Evolutionary conservation across 1,140 invertebrate genomes (phyloP).

Genomic region (Drosophila punjabiensis): DNA sequence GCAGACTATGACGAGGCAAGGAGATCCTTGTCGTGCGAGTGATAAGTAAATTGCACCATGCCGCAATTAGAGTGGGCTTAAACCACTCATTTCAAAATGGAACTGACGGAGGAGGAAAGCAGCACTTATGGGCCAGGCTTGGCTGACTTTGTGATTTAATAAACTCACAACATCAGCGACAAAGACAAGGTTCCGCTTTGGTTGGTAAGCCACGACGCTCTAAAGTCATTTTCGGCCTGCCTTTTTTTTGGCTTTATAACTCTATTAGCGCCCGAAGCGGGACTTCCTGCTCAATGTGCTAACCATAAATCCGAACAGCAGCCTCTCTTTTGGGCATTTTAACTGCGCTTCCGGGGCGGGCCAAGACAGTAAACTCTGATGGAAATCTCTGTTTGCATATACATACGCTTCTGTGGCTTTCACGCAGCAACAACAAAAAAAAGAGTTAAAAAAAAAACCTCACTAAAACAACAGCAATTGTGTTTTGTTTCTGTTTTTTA

Average conservation of each 20-base stretch:
- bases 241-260: slow-evolving; percentile 30
- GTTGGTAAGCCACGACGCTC: slow-evolving; percentile 20
- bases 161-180: slow-evolving; percentile 1
- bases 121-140: slow-evolving; percentile 19
- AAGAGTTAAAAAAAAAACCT: slow-evolving; percentile 29
- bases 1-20: slow-evolving; percentile 11
- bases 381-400: slow-evolving; percentile 31
- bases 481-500: slow-evolving; percentile 16
- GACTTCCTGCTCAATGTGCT: slow-evolving; percentile 49
- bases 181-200: slow-evolving; percentile 46
- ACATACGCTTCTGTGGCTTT: slow-evolving; percentile 49
- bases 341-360: slow-evolving; percentile 24
- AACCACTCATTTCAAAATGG: background rate
- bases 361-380: slow-evolving; percentile 27
- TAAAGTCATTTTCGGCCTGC: slow-evolving; percentile 18
- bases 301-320: slow-evolving; percentile 15
- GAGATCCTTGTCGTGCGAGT: slow-evolving; percentile 3
- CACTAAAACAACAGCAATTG: slow-evolving; percentile 9
- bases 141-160: slow-evolving; percentile 42
- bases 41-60: slow-evolving; percentile 36
- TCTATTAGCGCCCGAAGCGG: slow-evolving; percentile 34
- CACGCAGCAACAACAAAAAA: slow-evolving; percentile 40
- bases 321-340: slow-evolving; percentile 36
- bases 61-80: slow-evolving; percentile 13
- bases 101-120: background rate